phyloP scores from a whole-genome alignment of 2,888 invertebrate species.

The Agriopis marginaria region DNA sequence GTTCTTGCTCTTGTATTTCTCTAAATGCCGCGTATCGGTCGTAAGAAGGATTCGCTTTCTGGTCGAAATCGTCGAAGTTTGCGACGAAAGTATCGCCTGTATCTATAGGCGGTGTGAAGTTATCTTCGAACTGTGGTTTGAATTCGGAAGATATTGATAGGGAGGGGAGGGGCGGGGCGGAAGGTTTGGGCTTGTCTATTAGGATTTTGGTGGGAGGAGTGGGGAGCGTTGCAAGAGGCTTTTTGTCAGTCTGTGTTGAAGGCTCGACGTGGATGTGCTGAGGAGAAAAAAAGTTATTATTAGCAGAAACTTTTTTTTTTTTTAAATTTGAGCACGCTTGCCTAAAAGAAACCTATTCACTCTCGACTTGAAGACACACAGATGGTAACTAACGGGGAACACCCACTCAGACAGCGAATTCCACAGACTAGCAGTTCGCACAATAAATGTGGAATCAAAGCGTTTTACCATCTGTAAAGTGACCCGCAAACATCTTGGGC shows the following conservation, averaged over 20 bases:
- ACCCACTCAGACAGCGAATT: too few relatives aligned
- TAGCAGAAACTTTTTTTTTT: background rate
- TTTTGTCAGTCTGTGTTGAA: conserved; percentile 57
- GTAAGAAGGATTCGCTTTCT: conserved; percentile 86
- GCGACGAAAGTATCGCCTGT: conserved; percentile 87
- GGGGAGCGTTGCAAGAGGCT: conserved; percentile 47
- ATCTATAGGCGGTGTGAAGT: conserved; percentile 81
- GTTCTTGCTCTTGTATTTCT: conserved; percentile 92
- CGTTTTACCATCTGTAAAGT: too few relatives aligned
- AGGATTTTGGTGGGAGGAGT: conserved; percentile 39
- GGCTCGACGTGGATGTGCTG: conserved; percentile 79
- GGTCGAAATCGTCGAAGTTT: conserved; percentile 88
- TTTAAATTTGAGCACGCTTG: too few relatives aligned
- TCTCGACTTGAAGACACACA: too few relatives aligned
- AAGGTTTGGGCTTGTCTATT: conserved; percentile 48
- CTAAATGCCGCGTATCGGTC: conserved; percentile 96
- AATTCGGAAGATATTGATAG: conserved; percentile 58
- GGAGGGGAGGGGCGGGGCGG: conserved; percentile 46
- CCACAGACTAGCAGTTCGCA: too few relatives aligned
- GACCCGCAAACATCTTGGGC: too few relatives aligned
- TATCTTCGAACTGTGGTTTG: conserved; percentile 88
- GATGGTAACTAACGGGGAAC: too few relatives aligned
- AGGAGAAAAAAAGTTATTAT: conserved; percentile 24
- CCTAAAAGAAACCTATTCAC: too few relatives aligned
- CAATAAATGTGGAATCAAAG: too few relatives aligned